Base-by-base conservation (phyloP, 2,113 vertebrate genomes). In the Pelobates fuscus region DNA sequence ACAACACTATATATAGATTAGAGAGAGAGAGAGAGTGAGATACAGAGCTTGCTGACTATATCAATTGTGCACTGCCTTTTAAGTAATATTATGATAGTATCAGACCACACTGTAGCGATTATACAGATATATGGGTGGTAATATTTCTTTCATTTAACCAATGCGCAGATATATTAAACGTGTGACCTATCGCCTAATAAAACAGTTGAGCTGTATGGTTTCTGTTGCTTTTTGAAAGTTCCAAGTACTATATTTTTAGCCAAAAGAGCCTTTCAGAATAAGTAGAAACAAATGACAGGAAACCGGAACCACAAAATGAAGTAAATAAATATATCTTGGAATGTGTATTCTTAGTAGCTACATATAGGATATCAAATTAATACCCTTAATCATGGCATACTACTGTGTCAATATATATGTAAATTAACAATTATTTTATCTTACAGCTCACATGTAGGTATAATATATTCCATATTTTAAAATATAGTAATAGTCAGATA, bases 201-300 rank as follows among this genome's bases (percentile, higher is more conserved):
- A 26, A 60, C 27, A 15, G 14, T 17, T 27, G 24, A 29, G 24
- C 24, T 27, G 25, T 18, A 60, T 60, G 27, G 15, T 27, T 57
- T 41, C 24, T 32, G 43, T 44, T 37, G 29, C 14, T 54, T 57
- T 65, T 70, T 11, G 37, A 15, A 59, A 70, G 32, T 43, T 74
- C 17, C 20, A 66, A 46, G 14, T 49, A 17, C 52, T 21, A 15
- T 58, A 60, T 66, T 58, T 46, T 8, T 23, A 66, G 29, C 60
- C 15, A 62, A 62, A 62, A 60, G 17, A 32, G 21, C 41, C 70
- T 73, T 73, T 74, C 18, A 65, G 37, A 66, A 58, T 75, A 67
- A 76, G 54, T 73, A 55, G 61, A 75, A 75, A 67, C 71, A 75
- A 75, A 75, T 67, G 62, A 67, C 71, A 75, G 63, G 63, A 75